Evolutionary conservation across 2,113 vertebrate genomes (phyloP).

Genomic region (Phalacrocorax carbo): DNA sequence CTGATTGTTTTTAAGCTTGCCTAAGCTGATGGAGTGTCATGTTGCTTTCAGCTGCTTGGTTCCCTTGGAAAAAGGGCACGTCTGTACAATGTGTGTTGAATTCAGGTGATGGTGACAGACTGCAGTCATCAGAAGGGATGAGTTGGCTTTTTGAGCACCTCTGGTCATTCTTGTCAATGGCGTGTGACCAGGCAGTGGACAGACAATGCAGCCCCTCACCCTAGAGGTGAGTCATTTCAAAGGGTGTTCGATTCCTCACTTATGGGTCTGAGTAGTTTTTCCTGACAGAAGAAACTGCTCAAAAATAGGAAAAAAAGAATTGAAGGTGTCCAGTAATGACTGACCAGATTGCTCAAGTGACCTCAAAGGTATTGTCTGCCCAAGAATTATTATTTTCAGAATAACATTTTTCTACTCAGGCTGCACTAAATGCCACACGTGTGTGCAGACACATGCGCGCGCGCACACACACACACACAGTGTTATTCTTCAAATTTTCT

Average conservation of each 20-base stretch:
- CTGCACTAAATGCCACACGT: neutral
- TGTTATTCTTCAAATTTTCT: neutral
- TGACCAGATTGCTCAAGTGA: neutral
- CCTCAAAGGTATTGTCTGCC: neutral
- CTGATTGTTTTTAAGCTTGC: neutral
- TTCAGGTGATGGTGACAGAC: neutral
- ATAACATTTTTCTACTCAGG: neutral
- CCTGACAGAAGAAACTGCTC: neutral
- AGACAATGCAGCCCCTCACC: neutral
- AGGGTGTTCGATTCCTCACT: fast-evolving
- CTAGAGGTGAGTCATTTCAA: neutral
- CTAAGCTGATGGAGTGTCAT: neutral
- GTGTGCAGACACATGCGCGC: fast-evolving
- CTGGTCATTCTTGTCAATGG: neutral
- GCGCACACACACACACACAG: fast-evolving
- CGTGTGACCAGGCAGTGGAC: neutral
- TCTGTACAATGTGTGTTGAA: neutral
- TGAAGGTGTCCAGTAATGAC: neutral
- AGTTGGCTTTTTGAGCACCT: neutral
- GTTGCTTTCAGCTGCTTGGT: conserved; percentile 11
- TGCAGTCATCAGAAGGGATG: neutral
- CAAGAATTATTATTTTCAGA: neutral
- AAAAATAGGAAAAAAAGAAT: neutral
- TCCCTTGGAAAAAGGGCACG: conserved; percentile 16
- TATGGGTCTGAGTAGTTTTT: fast-evolving